Percentiles rank a stretch among this genome's conserved stretches.
Conservation (phyloP, 2,797 vertebrate species). For the Scolopax rusticola region DNA sequence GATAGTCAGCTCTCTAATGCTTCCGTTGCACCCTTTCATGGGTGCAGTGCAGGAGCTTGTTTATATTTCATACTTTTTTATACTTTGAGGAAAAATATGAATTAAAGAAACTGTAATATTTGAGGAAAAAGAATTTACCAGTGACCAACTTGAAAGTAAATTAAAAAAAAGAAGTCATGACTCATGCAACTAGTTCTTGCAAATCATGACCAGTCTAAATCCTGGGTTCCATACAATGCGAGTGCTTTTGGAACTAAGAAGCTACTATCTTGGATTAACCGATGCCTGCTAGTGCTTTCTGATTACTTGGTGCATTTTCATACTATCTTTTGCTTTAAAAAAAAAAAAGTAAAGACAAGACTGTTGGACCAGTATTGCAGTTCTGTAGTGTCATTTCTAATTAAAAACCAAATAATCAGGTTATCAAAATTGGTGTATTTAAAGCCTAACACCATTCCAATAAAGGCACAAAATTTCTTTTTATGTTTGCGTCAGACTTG, state of each 20-base stretch:
- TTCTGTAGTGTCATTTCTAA: slow-evolving; percentile 86
- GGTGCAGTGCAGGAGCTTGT: slow-evolving; percentile 85
- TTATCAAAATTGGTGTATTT: slow-evolving; percentile 90
- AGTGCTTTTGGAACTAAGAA: slow-evolving; percentile 82
- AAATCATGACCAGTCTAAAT: slow-evolving; percentile 73
- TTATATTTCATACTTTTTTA: slow-evolving; percentile 96
- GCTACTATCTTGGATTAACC: slow-evolving; percentile 82
- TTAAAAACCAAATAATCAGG: slow-evolving; percentile 87
- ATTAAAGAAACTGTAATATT: slow-evolving; percentile 77
- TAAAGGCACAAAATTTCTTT: slow-evolving; percentile 94
- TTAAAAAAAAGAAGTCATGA: slow-evolving; percentile 66
- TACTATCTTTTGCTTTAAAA: slow-evolving; percentile 83
- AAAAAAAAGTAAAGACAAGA: slow-evolving; percentile 79
- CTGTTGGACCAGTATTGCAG: slow-evolving; percentile 92
- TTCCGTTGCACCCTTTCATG: slow-evolving; percentile 79
- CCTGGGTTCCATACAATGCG: slow-evolving; percentile 72
- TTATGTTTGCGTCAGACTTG: slow-evolving; percentile 82
- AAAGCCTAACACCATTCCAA: slow-evolving; percentile 93
- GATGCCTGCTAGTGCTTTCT: slow-evolving; percentile 84
- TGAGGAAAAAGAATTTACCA: slow-evolving; percentile 74
- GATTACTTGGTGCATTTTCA: slow-evolving; percentile 82
- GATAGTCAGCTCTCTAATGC: slow-evolving; percentile 84
- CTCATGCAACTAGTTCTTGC: slow-evolving; percentile 73
- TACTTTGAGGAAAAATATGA: slow-evolving; percentile 87
- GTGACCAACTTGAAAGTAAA: slow-evolving; percentile 78